Percentiles rank a stretch among this genome's conserved stretches.
Conservation (phyloP, 2,113 vertebrate genomes). For the Datnioides undecimradiatus region DNA sequence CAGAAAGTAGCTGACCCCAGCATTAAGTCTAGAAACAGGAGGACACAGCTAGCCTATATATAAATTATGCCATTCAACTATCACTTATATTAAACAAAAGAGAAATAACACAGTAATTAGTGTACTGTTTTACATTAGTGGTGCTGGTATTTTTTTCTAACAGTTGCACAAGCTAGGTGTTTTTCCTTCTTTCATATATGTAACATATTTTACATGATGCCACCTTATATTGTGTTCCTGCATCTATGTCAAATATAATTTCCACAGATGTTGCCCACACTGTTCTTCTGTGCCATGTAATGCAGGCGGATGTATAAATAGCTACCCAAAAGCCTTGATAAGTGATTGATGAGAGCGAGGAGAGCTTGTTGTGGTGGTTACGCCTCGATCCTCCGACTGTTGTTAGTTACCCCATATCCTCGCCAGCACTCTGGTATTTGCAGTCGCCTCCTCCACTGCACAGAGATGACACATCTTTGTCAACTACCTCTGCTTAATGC, state of each 20-base stretch:
- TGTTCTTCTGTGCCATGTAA: slow-evolving; percentile 56
- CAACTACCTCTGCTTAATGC: slow-evolving; percentile 8
- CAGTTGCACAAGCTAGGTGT: too few species aligned
- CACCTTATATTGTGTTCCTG: neutral
- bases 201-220: neutral
- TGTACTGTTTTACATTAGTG: too few species aligned
- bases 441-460: slow-evolving; percentile 36
- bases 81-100: neutral
- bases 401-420: slow-evolving; percentile 74
- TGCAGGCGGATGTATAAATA: slow-evolving; percentile 78
- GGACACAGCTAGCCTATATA: neutral
- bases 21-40: neutral
- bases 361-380: slow-evolving; percentile 71
- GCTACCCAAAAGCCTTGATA: slow-evolving; percentile 70
- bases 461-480: slow-evolving; percentile 51
- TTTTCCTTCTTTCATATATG: too few species aligned
- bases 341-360: slow-evolving; percentile 76
- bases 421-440: slow-evolving; percentile 71
- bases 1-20: neutral
- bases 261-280: slow-evolving; percentile 53
- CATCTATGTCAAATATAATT: slow-evolving; percentile 43
- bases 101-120: neutral
- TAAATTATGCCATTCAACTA: too few species aligned
- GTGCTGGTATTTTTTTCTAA: too few species aligned
- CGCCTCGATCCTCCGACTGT: slow-evolving; percentile 70